A percentile compares a stretch with the other conserved stretches of the same genome.
Conservation (phyloP, 2,797 vertebrate species). For the Apodemus agrarius region DNA sequence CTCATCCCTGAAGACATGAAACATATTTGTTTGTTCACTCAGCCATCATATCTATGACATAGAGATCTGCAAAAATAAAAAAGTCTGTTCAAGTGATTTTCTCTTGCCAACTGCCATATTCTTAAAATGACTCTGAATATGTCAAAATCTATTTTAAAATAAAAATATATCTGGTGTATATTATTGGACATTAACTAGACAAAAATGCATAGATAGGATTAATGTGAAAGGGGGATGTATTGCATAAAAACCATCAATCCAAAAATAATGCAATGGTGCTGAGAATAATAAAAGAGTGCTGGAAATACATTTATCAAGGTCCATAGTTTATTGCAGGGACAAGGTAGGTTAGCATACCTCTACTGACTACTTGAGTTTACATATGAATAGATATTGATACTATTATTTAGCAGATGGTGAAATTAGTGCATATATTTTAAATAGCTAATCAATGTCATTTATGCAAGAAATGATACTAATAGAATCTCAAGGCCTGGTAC, state of each 20-base stretch:
- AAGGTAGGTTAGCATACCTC: neutral
- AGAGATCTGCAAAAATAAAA: slow-evolving; percentile 6
- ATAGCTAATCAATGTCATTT: neutral
- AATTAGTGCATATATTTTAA: slow-evolving; percentile 20
- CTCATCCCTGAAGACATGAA: slow-evolving; percentile 55
- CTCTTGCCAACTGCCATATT: neutral
- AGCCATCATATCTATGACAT: slow-evolving; percentile 39
- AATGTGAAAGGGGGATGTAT: neutral
- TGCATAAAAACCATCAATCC: neutral
- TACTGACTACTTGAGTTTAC: neutral
- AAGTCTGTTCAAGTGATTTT: slow-evolving; percentile 55
- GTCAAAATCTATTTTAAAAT: slow-evolving; percentile 40
- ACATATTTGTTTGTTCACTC: slow-evolving; percentile 59
- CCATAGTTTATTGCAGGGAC: neutral
- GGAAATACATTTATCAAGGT: neutral
- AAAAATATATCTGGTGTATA: neutral
- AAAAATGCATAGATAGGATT: neutral
- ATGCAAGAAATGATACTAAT: neutral
- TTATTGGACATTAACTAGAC: neutral
- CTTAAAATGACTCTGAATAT: slow-evolving; percentile 2
- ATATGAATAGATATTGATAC: neutral
- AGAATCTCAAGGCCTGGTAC: neutral
- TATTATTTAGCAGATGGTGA: neutral
- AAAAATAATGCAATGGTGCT: neutral
- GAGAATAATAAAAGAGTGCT: neutral